Percentiles rank a stretch among this genome's conserved stretches.
Evolutionary conservation across 1,140 invertebrate species (phyloP).

Genomic region (Phymastichus coffea): DNA sequence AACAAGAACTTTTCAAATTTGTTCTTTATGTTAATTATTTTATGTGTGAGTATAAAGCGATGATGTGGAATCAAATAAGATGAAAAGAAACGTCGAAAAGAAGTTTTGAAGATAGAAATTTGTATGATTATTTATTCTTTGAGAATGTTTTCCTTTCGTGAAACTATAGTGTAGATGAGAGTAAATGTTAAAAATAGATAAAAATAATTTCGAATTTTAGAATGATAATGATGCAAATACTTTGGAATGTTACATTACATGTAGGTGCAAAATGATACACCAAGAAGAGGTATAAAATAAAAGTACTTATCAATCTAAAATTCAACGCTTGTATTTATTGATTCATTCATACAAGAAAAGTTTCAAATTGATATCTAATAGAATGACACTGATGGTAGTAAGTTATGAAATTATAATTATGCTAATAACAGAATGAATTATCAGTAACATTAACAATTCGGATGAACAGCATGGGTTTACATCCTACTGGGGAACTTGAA

Average conservation of each 20-base stretch:
- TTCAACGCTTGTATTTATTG: slow-evolving; percentile 22
- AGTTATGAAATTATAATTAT: slow-evolving; percentile 21
- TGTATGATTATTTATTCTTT: background rate
- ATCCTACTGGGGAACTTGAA: slow-evolving; percentile 21
- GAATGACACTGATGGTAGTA: slow-evolving; percentile 17
- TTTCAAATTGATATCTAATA: slow-evolving; percentile 17
- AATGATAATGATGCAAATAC: slow-evolving; percentile 4
- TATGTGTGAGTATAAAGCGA: too few species aligned
- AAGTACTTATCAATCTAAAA: slow-evolving; percentile 27
- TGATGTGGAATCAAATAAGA: too few species aligned
- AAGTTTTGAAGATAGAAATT: too few species aligned
- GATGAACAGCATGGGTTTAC: slow-evolving; percentile 8
- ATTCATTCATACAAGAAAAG: slow-evolving; percentile 21
- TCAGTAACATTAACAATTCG: slow-evolving; percentile 25
- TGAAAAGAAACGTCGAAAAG: too few species aligned
- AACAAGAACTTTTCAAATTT: slow-evolving; percentile 51
- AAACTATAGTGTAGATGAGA: slow-evolving; percentile 4
- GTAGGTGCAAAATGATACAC: too few species aligned
- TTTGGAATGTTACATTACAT: background rate
- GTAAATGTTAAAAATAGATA: slow-evolving; percentile 12
- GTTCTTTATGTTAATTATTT: slow-evolving; percentile 22
- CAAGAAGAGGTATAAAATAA: background rate
- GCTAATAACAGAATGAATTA: slow-evolving; percentile 25
- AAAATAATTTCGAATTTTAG: slow-evolving; percentile 24
- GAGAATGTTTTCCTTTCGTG: too few species aligned